phyloP scores from a whole-genome alignment of 2,888 invertebrate genomes.

The Dermolepida albohirtum region DNA sequence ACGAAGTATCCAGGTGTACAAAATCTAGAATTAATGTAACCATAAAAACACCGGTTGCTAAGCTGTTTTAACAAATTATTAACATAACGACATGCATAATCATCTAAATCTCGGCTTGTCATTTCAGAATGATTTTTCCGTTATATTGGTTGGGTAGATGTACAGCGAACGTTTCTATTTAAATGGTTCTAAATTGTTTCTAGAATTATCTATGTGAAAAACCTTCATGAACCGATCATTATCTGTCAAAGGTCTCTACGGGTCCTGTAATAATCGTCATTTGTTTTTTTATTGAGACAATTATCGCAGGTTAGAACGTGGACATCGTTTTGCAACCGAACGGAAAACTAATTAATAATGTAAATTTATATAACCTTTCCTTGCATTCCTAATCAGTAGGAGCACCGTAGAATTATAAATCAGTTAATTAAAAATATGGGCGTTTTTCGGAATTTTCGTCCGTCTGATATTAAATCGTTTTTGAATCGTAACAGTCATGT shows the following conservation, averaged over 20 bases:
- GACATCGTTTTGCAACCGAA: not conserved
- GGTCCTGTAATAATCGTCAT: slow-evolving; percentile 7
- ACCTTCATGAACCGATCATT: not conserved
- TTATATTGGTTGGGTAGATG: too few species aligned
- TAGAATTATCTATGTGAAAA: not conserved
- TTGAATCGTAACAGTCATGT: too few species aligned
- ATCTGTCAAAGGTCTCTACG: slow-evolving; percentile 5
- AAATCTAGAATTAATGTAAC: too few species aligned
- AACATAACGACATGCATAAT: not conserved
- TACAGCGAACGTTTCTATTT: too few species aligned
- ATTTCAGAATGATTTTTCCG: too few species aligned
- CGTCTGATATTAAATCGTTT: too few species aligned
- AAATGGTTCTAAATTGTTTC: not conserved
- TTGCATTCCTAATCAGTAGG: not conserved
- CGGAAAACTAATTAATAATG: slow-evolving; percentile 1
- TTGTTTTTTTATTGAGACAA: slow-evolving; percentile 11
- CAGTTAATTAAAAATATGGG: not conserved
- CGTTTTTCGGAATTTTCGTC: too few species aligned
- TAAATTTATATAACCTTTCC: slow-evolving; percentile 13
- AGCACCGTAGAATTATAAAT: not conserved
- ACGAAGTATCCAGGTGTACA: too few species aligned
- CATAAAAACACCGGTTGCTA: slow-evolving; percentile 5
- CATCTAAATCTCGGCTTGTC: too few species aligned
- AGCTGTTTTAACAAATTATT: not conserved
- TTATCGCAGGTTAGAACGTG: slow-evolving; percentile 5